Evolutionary conservation across 1,140 invertebrate genomes (phyloP).

Genomic region (Lepeophtheirus salmonis): DNA sequence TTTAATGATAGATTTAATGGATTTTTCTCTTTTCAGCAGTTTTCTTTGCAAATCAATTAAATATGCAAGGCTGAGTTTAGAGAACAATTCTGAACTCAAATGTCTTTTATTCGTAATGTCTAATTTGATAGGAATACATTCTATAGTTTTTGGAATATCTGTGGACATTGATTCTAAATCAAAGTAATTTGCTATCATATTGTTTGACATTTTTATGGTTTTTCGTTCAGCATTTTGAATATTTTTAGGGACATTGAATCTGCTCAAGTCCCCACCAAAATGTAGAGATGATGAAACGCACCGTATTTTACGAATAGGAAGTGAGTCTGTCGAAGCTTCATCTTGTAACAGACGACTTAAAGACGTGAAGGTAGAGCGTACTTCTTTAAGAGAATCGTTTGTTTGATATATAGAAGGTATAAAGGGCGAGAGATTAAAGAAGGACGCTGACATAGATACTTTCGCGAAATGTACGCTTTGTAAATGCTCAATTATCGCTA

Average conservation of each 20-base stretch:
- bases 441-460: background rate
- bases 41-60: constrained; percentile 4
- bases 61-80: background rate
- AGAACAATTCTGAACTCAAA: background rate
- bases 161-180: too few relatives aligned
- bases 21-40: background rate
- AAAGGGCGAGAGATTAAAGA: background rate
- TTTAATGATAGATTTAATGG: background rate
- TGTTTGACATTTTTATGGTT: too few relatives aligned
- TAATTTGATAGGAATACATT: background rate
- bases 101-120: background rate
- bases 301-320: background rate
- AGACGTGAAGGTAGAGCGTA: background rate
- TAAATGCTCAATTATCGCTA: constrained; percentile 3
- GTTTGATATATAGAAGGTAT: background rate
- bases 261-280: constrained; percentile 2
- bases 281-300: background rate
- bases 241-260: background rate
- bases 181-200: too few relatives aligned
- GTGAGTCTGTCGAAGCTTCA: background rate
- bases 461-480: background rate
- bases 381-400: background rate
- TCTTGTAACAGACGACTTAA: background rate
- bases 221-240: too few relatives aligned
- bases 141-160: background rate